Base-by-base conservation (phyloP, 2,113 vertebrate species). In the Labrus mixtus region DNA sequence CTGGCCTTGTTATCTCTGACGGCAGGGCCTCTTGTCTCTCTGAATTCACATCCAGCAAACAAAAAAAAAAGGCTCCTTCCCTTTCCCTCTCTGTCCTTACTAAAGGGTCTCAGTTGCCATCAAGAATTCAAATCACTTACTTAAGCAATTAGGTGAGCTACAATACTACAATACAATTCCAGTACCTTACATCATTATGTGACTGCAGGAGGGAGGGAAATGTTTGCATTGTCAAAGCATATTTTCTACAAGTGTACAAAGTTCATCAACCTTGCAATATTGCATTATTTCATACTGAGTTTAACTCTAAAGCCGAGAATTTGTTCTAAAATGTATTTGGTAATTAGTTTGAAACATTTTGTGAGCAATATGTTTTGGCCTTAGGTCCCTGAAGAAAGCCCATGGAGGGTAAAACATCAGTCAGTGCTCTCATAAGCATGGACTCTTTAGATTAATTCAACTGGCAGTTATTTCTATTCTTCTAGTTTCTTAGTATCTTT, bases 31-130 rank as follows among this genome's bases (percentile, higher is more conserved):
- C 81, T 84, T 84, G 87, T 88, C 82, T 78, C 66, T 43, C 68
- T 80, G 63, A 83, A 87, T 92, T 65, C 69, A 76, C 74, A 82
- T 82, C 33, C 58, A 72, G 68, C 61, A 65, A 82, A 65, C 78
- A 25, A 33, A 48, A 48, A 65, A 80, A 25, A 33, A 48, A 48
- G 4, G 13, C 37, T 69, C 46, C 36, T 55, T 48, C 58, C 53
- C 9, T 22, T 37, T 55, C 51, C 62, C 25, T 75, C 56, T n/a
- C 45, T 55, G 65, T 70, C 65, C 57, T 68, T 9, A 82, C 48
- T 57, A 39, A 82, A 65, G 53, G 62, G 53, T 59, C 68, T 70
- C 73, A 54, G 51, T 78, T 84, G 50, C 57, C 53, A 62, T 63
- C 22, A 19, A 53, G 37, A 19, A 64, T 77, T 79, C 56, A 46